phyloP scores from a whole-genome alignment of 2,113 vertebrate species.

The Anoplopoma fimbria region DNA sequence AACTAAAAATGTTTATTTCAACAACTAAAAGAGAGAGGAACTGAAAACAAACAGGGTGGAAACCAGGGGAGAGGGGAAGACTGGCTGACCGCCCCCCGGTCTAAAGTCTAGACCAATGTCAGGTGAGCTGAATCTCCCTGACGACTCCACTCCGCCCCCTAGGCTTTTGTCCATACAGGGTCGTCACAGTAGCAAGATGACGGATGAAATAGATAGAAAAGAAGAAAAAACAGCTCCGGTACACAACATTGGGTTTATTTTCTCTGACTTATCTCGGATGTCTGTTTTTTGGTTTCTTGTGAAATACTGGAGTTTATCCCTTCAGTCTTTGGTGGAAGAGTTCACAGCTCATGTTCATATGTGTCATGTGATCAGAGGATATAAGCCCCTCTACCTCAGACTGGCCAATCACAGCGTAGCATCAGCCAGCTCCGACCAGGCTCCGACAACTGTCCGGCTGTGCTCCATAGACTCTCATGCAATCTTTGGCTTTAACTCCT shows the following conservation, averaged over 20 bases:
- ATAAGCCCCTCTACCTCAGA: background rate
- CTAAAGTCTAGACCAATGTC: background rate
- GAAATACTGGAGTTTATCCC: background rate
- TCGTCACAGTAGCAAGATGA: background rate
- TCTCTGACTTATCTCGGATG: background rate
- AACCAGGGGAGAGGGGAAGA: background rate
- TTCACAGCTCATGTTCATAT: background rate
- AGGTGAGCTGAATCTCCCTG: background rate
- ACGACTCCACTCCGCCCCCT: background rate
- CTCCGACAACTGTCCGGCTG: too few species aligned
- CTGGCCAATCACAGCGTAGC: background rate
- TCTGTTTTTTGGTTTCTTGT: background rate
- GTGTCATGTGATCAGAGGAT: background rate
- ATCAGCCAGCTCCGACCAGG: too few species aligned
- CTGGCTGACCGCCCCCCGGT: background rate
- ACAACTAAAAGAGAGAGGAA: background rate
- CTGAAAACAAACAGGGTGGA: constrained; percentile 3
- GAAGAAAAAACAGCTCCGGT: background rate
- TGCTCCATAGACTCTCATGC: too few species aligned
- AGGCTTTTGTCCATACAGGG: background rate
- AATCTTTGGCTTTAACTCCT: too few species aligned
- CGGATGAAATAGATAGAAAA: background rate
- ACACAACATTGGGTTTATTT: background rate
- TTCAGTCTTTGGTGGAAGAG: background rate
- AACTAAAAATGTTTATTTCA: constrained; percentile 12